Conservation (phyloP, 2,888 invertebrate species). For the Philonicus albiceps region DNA sequence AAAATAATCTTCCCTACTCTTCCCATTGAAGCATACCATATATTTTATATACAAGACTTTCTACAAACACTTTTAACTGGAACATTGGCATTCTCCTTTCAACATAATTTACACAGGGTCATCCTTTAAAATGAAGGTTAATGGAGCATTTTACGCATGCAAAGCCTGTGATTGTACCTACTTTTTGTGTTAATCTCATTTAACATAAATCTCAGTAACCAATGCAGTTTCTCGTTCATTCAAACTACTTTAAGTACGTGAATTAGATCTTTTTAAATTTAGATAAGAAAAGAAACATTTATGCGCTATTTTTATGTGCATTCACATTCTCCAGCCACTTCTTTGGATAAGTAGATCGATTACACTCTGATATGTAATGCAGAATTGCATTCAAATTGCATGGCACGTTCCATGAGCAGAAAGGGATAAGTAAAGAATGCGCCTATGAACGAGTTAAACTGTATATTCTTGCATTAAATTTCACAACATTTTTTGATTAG, state of each 20-base stretch:
- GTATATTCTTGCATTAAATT: background rate
- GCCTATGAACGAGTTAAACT: background rate
- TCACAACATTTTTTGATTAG: background rate
- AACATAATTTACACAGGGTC: background rate
- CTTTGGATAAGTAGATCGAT: constrained; percentile 17
- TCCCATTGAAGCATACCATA: background rate
- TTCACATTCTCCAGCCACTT: background rate
- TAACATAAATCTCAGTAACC: background rate
- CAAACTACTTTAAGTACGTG: constrained; percentile 3
- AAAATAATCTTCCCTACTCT: too few species aligned
- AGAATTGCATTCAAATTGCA: constrained; percentile 8
- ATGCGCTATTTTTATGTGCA: background rate
- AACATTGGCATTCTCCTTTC: background rate
- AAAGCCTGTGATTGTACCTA: background rate
- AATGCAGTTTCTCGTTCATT: background rate
- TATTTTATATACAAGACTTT: background rate
- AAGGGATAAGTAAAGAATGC: constrained; percentile 1
- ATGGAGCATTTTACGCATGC: background rate
- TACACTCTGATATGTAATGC: constrained; percentile 5
- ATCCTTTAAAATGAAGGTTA: background rate
- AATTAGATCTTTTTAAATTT: constrained; percentile 16
- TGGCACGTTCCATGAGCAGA: background rate
- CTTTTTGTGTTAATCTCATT: background rate
- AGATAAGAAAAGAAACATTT: background rate
- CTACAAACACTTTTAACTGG: background rate